phyloP scores from a whole-genome alignment of 2,797 vertebrate genomes.

The Netta rufina region DNA sequence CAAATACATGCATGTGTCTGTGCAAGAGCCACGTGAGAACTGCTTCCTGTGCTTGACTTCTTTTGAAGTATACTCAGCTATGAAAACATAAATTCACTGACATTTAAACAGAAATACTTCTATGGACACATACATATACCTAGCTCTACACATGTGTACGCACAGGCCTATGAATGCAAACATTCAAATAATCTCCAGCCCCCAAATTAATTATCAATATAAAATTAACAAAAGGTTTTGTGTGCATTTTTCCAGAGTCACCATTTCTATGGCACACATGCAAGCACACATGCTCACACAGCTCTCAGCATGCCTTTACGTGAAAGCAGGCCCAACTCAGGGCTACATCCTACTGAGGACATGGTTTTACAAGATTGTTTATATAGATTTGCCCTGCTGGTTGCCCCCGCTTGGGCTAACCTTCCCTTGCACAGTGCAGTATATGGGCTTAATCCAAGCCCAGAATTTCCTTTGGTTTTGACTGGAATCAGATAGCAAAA shows the following conservation, averaged over 20 bases:
- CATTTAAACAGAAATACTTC: neutral
- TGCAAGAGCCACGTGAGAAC: neutral
- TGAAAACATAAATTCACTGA: neutral
- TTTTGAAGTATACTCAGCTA: neutral
- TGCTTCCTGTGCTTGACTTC: neutral
- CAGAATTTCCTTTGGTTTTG: neutral
- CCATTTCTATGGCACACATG: neutral
- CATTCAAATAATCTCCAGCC: neutral
- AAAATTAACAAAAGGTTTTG: neutral
- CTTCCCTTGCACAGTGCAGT: neutral
- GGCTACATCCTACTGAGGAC: neutral
- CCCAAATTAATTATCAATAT: neutral
- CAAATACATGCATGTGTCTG: neutral
- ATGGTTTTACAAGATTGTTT: neutral
- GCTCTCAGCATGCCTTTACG: neutral
- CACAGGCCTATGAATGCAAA: neutral
- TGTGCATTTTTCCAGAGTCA: neutral
- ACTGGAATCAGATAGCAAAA: neutral
- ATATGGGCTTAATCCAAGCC: neutral
- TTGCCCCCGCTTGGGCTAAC: too few relatives aligned
- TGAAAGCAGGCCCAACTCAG: neutral
- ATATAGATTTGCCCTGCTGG: too few relatives aligned
- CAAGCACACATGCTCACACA: neutral
- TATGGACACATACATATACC: neutral
- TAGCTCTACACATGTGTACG: fast-evolving